Base-by-base conservation (phyloP, 2,888 invertebrate genomes). In the Temnothorax ravouxi region DNA sequence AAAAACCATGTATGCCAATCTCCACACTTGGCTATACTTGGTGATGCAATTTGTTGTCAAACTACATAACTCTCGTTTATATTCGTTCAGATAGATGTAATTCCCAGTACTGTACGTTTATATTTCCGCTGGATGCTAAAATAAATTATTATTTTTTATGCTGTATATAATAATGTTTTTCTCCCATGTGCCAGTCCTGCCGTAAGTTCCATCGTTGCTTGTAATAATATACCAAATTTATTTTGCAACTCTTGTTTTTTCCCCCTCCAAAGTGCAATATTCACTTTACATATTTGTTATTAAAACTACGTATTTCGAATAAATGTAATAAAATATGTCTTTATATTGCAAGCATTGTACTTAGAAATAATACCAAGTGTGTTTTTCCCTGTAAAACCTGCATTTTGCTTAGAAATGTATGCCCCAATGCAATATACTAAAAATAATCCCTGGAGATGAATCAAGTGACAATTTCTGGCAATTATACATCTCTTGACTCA, bases 121-220 rank as follows among this genome's bases (percentile, higher is more conserved):
- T 92, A 91, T 91, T 90, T 90, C 91, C 90, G 91, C 92, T 89
- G 87, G 92, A 91, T 90, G 92, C 93, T 94, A 91, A 67, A 94
- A 94, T 94, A 94, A 94, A 94, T 94, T 94, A 93, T 94, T 94
- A 93, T 94, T 94, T 94, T 93, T 89, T 93, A 94, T 94, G 93
- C 93, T 94, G 90, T 91, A 91, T 91, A 91, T 79, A 87, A 59
- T 11, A 52, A 38, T 38, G 11, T 34, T 69, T 84, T 69, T 84
- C 74, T 81, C 76, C 71, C 29, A 83, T 66, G 86, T 38, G 59
- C 77, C 54, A 47, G 34, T 61, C 84, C 80, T n/a, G 29, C 34
- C 25, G 11, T 18, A 38, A 38, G 13, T 50, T 47, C 18, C 18
- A 50, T 38, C 1, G 41, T n/a, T 15, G 25, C 25, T 76, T 18